A percentile compares a stretch with the other conserved stretches of the same genome.
Conservation (phyloP, 2,113 vertebrate species). For the Sciurus niger region DNA sequence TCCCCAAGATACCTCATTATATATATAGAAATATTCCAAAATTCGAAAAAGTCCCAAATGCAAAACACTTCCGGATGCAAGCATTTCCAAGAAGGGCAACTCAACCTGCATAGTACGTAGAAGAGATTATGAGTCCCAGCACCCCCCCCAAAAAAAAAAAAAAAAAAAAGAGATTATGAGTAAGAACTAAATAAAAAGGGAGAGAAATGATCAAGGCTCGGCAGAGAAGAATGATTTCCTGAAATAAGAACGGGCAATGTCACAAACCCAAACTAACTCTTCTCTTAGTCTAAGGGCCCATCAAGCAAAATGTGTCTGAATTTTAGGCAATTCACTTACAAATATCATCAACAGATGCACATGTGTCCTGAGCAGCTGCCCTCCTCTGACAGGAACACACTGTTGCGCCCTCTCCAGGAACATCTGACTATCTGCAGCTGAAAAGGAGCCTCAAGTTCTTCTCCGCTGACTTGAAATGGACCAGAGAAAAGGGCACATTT, state of each 20-base stretch:
- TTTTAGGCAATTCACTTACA: not conserved
- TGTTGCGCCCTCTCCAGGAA: rapidly evolving
- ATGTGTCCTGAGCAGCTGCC: rapidly evolving
- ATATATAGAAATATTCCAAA: not conserved
- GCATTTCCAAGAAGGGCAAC: not conserved
- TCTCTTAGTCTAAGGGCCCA: not conserved
- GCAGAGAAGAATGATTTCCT: conserved; percentile 33
- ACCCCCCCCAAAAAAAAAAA: no score
- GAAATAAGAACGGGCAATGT: conserved; percentile 24
- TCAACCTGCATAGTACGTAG: no score
- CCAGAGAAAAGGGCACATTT: rapidly evolving
- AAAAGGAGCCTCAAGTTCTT: rapidly evolving
- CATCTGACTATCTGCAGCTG: not conserved
- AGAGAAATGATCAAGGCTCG: not conserved
- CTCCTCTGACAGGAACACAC: rapidly evolving
- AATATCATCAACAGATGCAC: not conserved
- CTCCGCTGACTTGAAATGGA: not conserved
- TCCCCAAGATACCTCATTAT: not conserved
- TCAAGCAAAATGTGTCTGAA: not conserved
- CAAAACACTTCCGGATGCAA: not conserved
- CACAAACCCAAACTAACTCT: not conserved
- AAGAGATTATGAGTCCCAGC: not conserved
- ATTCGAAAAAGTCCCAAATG: not conserved
- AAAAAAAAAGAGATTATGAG: not conserved
- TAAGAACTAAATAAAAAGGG: not conserved